Conservation (phyloP, 1,140 invertebrate species). For the Pectinophora gossypiella region DNA sequence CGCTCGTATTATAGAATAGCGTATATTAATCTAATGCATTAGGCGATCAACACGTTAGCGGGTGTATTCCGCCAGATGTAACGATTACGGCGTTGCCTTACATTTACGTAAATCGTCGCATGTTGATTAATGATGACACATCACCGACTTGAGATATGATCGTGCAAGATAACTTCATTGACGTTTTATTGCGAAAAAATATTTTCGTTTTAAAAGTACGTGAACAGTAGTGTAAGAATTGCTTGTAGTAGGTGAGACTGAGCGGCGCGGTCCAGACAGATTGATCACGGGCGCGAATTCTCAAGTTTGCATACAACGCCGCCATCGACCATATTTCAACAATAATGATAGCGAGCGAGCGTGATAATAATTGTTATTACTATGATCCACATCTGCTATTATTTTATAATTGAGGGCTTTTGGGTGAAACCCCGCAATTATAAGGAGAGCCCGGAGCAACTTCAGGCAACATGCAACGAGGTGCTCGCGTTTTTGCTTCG, state of each 20-base stretch:
- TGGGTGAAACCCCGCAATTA: conserved; percentile 71
- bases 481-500: conserved; percentile 54
- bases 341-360: conserved; percentile 64
- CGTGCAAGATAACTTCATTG: no score
- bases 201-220: no score
- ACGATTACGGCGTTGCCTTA: no score
- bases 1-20: conserved; percentile 9
- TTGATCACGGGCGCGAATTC: conserved; percentile 17
- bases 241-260: not conserved
- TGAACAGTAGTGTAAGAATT: not conserved
- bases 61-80: no score
- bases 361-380: conserved; percentile 75
- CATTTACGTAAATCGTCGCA: no score
- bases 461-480: conserved; percentile 58
- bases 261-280: not conserved
- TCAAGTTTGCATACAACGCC: conserved; percentile 56
- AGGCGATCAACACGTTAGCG: conserved; percentile 19
- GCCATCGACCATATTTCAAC: conserved; percentile 65
- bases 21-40: conserved; percentile 20
- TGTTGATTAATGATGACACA: no score
- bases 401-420: conserved; percentile 75
- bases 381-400: conserved; percentile 73
- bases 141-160: no score
- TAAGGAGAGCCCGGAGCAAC: conserved; percentile 65
- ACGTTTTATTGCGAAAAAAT: no score